A percentile compares a stretch with the other conserved stretches of the same genome.
phyloP scores from a whole-genome alignment of 1,140 invertebrate genomes.

The Parasteatoda tepidariorum region DNA sequence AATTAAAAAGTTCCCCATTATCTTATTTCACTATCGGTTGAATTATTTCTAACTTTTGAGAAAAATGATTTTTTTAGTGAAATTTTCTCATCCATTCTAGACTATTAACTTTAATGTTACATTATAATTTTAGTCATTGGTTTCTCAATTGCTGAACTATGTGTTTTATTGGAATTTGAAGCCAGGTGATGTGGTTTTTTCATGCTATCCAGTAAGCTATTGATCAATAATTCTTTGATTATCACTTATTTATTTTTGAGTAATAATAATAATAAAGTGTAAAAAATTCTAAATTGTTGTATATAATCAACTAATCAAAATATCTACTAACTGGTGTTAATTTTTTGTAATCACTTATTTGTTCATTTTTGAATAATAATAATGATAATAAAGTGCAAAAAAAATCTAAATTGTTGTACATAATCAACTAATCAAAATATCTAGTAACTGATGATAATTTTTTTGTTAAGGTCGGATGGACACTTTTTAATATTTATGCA shows the following conservation, averaged over 20 bases:
- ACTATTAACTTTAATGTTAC: too few relatives aligned
- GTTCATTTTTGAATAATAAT: neutral
- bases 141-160: constrained; percentile 4
- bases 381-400: neutral
- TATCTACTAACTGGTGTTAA: neutral
- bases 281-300: too few relatives aligned
- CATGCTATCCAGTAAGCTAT: constrained; percentile 22
- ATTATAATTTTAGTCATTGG: neutral
- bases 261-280: neutral
- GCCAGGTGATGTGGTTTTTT: constrained; percentile 3
- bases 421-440: neutral
- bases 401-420: neutral
- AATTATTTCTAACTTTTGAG: too few relatives aligned
- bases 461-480: constrained; percentile 46
- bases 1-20: too few relatives aligned
- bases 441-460: neutral
- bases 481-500: constrained; percentile 9
- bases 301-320: too few relatives aligned
- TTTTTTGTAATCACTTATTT: neutral
- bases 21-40: too few relatives aligned
- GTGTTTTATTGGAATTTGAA: constrained; percentile 31
- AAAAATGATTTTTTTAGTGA: too few relatives aligned
- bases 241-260: neutral
- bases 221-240: neutral
- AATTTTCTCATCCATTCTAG: too few relatives aligned